Evolutionary conservation across 2,888 invertebrate species (phyloP), one percentile per base, ranked within the genome.

Genomic region (Apeira syringaria): DNA sequence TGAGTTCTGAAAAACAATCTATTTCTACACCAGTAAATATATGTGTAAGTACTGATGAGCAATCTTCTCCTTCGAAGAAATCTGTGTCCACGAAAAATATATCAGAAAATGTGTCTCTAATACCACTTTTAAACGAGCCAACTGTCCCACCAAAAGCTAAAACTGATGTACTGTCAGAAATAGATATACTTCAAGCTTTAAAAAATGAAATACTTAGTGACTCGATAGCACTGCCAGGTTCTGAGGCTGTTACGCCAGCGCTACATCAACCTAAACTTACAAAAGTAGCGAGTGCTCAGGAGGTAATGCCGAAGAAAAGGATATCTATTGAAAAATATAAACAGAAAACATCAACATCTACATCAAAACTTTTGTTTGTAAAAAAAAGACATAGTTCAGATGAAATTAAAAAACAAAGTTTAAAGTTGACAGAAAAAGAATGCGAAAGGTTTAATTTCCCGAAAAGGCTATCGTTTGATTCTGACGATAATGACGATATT

Each of bases 251-350:
- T 7, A 86, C 87, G 10, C 87, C 88, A 11, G 62, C 68, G 24
- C 65, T 89, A 43, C 88, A 87, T 63, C 80, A 83, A 53, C 88
- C 89, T 2, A 88, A 88, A 70, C 26, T 88, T 13, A 74, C 71
- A 8, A 88, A 88, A 71, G 81, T 88, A 5, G 67, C 74, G 7
- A 80, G 68, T 38, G 71, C 71, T 24, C 65, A 74, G 50, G 78
- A 79, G 62, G 67, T 77, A 32, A 58, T 72, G 13, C 68, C 73
- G 4, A 87, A 85, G 47, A 89, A 85, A 64, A 74, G 86, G 61
- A 90, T 90, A 47, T 87, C 90, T 4, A 80, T 90, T 27, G 90
- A 90, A 64, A 89, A 77, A 26, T 90, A 90, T 50, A 90, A 90
- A 67, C 71, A 81, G 46, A 90, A 86, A 52, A 47, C 74, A 3